Base-by-base conservation (phyloP, 2,797 vertebrate genomes). In the Pristis pectinata region DNA sequence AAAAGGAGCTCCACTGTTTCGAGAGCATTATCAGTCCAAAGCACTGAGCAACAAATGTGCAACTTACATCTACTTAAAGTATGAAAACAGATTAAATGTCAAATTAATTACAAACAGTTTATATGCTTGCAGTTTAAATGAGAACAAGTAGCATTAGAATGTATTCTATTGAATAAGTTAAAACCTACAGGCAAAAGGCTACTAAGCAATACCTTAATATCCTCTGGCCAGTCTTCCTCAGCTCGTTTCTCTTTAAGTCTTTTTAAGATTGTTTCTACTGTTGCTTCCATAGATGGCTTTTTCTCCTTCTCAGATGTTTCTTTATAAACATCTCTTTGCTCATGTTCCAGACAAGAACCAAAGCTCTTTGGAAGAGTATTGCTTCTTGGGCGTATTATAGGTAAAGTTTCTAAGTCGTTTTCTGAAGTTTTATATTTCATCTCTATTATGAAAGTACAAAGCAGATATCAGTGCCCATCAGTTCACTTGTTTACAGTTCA, bases 311-410 rank as follows among this genome's bases (percentile, higher is more conserved):
- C 97, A 94, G 96, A 94, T 95, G 94, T 96, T 94, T 97, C 98
- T 95, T 93, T 97, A 67, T 95, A 95, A 95, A 97, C 97, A 59
- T 98, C 98, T 27, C 97, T 96, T 94, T 96, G 95, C 34, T 97
- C 96, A 89, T 99, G 98, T 95, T 99, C 98, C 96, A 99, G 97
- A 22, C 98, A 99, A 95, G 99, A 99, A 94, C 99, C 99, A 94
- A 99, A 99, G 96, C 99, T 99, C 96, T 99, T 99, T 96, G 99
- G 99, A 96, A 99, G 98, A 76, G 99, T 99, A 97, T 99, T 99
- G 96, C 99, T 99, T 74, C 99, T 98, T 49, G 98, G 98, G 85
- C 99, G 98, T 77, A 98, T 96, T 96, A 98, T 98, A 95, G 98
- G 98, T 95, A 98, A 97, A 95, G 99, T 98, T 96, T 99, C 98